Percentiles rank a stretch among this genome's conserved stretches.
Evolutionary conservation across 2,888 invertebrate species (phyloP).

Genomic region (Eurytoma adleriae): DNA sequence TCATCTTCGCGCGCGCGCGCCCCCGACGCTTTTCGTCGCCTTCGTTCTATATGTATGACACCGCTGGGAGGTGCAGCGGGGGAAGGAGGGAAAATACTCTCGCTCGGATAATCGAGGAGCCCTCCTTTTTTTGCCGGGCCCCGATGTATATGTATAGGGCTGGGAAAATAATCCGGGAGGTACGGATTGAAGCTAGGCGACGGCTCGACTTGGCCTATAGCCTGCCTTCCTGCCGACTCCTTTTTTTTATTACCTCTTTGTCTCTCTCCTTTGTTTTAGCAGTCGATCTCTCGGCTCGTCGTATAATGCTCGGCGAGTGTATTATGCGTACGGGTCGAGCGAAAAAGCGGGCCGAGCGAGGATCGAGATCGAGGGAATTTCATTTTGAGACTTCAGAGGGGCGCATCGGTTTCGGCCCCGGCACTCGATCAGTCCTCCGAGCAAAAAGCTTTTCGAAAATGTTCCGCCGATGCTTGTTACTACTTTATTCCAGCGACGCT

Average conservation of each 20-base stretch:
- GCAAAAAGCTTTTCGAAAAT: no score
- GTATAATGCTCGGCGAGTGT: conserved; percentile 42
- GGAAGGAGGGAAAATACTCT: conserved; percentile 17
- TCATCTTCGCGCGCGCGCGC: conserved; percentile 58
- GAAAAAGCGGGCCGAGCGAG: conserved; percentile 36
- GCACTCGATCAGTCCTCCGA: no score
- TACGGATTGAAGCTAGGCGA: conserved; percentile 11
- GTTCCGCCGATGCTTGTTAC: no score
- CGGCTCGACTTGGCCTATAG: neutral
- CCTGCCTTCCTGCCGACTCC: no score
- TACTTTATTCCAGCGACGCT: no score
- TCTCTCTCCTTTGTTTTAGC: conserved; percentile 29
- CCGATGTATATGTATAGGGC: conserved; percentile 30
- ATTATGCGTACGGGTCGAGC: conserved; percentile 4
- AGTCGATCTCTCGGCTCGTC: conserved; percentile 12
- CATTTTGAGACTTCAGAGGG: conserved; percentile 39
- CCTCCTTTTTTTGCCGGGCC: conserved; percentile 4
- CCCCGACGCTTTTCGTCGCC: neutral
- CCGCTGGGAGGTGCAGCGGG: no score
- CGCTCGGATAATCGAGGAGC: conserved; percentile 41
- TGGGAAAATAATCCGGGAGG: conserved; percentile 27
- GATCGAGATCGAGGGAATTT: conserved; percentile 30
- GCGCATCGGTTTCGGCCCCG: neutral
- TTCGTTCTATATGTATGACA: conserved; percentile 8
- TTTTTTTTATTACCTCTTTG: conserved; percentile 15